Base-by-base conservation (phyloP, 2,888 invertebrate species). In the Gonocerus acuteangulatus region DNA sequence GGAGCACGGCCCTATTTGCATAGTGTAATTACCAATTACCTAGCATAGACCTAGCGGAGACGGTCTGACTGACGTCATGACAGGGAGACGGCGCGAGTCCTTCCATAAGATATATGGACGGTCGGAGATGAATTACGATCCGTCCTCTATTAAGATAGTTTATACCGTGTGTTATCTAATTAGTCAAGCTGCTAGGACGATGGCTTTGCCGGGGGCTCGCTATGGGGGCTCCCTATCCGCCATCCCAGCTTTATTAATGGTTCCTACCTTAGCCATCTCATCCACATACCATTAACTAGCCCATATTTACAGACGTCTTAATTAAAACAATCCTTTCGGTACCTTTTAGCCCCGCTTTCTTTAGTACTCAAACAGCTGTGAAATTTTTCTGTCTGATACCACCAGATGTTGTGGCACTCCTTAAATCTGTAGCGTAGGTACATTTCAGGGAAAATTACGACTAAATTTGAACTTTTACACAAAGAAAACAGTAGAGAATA, bases 141-240 rank as follows among this genome's bases (percentile, higher is more conserved):
- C 34, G 49, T 22, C 42, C 48, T 60, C 60, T 61, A 63, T 63
- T 63, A 63, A 61, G 63, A 61, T 61, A 57, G 52, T 63, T 58
- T 49, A 63, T 58, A 52, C n/a, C 4, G 27, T 49, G 61, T 58
- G 61, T 61, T 61, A 61, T 57, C 63, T 61, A 63, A 63, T 63
- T 63, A 63, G 63, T 61, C 49, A 27, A n/a, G 6, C 21, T 47
- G 47, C n/a, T 19, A 21, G 19, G 18, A 4, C 21, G n/a, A 21
- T n/a, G n/a, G n/a, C n/a, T 19, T 19, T 34, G 51, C 34, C 34
- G 19, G 9, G 27, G 27, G 4, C 27, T 39, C 15, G 9, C 39
- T 39, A 15, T 39, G 15, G 39, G 15, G 39, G 27, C 27, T 9
- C 27, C 9, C 4, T 6, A 4, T 39, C 39, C 39, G n/a, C 13